These are phyloP conservation scores for Phainopepla nitens DNA, from an alignment of 2,113 vertebrate species.

Conservation along the genomic window DNA sequence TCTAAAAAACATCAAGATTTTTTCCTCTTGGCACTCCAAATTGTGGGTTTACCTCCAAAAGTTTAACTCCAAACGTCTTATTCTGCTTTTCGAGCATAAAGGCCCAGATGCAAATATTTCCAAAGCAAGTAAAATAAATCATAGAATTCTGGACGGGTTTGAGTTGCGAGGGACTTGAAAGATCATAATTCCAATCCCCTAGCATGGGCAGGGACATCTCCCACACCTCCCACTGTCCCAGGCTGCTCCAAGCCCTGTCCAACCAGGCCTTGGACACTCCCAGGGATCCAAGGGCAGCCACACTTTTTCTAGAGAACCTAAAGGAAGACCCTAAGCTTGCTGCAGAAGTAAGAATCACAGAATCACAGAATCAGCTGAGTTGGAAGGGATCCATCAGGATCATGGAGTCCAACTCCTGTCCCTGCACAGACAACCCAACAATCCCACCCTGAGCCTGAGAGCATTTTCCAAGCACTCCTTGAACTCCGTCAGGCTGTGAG, in stretches of 20 bases:
- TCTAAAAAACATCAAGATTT: background rate
- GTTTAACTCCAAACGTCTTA: background rate
- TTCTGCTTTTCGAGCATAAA: background rate
- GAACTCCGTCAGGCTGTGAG: background rate
- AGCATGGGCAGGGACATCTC: background rate
- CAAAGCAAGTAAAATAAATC: background rate
- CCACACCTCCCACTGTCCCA: background rate
- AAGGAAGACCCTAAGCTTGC: background rate
- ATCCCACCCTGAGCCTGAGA: background rate
- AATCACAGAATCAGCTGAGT: background rate
- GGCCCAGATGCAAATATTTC: background rate
- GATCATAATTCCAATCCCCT: background rate
- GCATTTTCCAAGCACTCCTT: background rate
- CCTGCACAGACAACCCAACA: background rate
- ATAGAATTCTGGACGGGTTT: background rate
- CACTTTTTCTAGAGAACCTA: background rate
- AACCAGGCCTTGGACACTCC: background rate
- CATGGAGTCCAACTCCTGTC: rapidly evolving
- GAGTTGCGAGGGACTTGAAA: background rate
- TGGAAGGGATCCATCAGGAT: background rate
- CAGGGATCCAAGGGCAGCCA: background rate
- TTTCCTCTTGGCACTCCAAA: background rate
- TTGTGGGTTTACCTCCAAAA: background rate
- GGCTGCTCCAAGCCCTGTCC: rapidly evolving
- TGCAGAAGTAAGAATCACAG: background rate